Conservation (phyloP, 2,113 vertebrate species). For the Podarcis cretensis region DNA sequence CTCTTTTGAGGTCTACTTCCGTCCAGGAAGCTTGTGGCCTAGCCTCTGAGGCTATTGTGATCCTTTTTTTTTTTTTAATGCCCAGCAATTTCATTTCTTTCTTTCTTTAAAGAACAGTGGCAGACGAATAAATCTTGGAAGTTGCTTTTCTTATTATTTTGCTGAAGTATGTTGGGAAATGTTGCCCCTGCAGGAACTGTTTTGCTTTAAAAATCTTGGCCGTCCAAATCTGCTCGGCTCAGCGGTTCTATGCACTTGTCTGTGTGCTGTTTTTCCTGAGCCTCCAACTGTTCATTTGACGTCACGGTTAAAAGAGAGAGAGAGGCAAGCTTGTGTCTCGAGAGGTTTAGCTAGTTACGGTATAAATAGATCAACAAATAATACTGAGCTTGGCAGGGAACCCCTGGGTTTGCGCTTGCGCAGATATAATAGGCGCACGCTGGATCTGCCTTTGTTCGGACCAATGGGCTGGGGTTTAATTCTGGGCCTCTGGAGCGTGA, state of each 20-base stretch:
- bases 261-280: constrained; percentile 3
- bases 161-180: neutral
- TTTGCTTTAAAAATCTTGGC: neutral
- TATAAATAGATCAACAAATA: constrained; percentile 21
- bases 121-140: neutral
- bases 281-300: constrained; percentile 10
- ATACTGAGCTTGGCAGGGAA: neutral
- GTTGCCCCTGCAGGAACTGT: neutral
- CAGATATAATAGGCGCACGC: neutral
- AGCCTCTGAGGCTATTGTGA: neutral
- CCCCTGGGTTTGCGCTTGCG: neutral
- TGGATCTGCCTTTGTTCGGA: neutral
- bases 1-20: neutral
- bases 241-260: neutral
- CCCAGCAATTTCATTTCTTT: neutral
- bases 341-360: constrained; percentile 27
- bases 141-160: neutral
- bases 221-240: neutral
- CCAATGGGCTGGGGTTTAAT: neutral
- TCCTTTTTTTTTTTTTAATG: neutral
- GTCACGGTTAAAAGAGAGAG: constrained; percentile 9
- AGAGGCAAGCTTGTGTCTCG: neutral
- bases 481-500: neutral
- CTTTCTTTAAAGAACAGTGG: neutral
- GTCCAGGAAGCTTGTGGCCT: neutral